Evolutionary conservation across 37 sponge, comb jelly and placozoan species (phyloP).

Genomic region (Amphimedon queenslandica): DNA sequence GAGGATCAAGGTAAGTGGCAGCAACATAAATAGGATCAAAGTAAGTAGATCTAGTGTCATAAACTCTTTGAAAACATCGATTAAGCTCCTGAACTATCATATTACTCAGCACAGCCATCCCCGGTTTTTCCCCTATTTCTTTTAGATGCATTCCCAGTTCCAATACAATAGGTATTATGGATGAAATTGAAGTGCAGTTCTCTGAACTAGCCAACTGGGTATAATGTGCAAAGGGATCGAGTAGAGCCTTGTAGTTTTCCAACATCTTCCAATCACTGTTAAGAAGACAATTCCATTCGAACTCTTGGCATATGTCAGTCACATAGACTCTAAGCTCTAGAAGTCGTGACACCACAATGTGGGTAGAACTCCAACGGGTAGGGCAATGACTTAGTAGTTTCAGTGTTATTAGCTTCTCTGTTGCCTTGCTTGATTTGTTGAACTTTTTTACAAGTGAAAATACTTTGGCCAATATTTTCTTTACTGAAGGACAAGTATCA

Average conservation of each 20-base stretch:
- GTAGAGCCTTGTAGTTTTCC: constrained; percentile 17
- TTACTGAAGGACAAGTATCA: constrained; percentile 3
- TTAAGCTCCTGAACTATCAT: neutral
- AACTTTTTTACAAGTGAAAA: neutral
- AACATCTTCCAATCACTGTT: constrained; percentile 27
- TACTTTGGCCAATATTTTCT: constrained; percentile 2
- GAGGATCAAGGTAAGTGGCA: constrained; percentile 10
- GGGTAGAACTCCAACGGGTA: constrained; percentile 12
- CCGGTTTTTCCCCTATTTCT: constrained; percentile 1
- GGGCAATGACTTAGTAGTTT: constrained; percentile 8
- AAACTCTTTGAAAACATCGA: neutral
- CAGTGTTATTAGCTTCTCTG: too few relatives aligned
- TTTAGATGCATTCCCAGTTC: too few relatives aligned
- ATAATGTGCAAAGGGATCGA: constrained; percentile 15
- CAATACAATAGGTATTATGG: constrained; percentile 8
- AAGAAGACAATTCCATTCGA: constrained; percentile 7
- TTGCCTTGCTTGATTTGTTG: constrained; percentile 10
- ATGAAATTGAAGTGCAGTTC: constrained; percentile 8
- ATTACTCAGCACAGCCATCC: neutral
- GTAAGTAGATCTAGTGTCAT: neutral
- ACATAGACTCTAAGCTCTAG: neutral
- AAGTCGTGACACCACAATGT: constrained; percentile 4
- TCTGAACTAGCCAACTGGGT: constrained; percentile 8
- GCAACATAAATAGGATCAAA: neutral
- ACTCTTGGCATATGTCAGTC: neutral